Conservation (phyloP, 2,797 vertebrate genomes). For the Podarcis lilfordi region DNA sequence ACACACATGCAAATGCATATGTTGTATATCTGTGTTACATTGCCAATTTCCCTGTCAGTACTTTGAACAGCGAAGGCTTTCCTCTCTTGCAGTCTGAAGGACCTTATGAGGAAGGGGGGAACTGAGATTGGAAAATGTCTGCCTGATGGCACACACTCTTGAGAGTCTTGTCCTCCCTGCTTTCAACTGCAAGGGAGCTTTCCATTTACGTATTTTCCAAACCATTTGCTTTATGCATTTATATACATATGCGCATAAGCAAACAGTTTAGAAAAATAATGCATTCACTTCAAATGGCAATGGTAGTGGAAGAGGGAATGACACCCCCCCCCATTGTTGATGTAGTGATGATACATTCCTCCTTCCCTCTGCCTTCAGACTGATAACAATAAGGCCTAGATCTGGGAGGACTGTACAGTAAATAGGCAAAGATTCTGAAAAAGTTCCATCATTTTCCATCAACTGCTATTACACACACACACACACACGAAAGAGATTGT, state of each 20-base stretch:
- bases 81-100: not conserved
- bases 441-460: not conserved
- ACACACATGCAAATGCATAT: not conserved
- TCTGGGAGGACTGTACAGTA: not conserved
- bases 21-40: not conserved
- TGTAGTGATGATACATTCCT: not conserved
- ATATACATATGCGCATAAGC: not conserved
- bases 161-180: too few species aligned
- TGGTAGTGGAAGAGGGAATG: not conserved
- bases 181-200: not conserved
- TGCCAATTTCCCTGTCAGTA: not conserved
- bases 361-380: not conserved
- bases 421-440: not conserved
- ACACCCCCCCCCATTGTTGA: not conserved
- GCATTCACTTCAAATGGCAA: not conserved
- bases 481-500: too few species aligned
- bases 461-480: not conserved
- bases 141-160: not conserved
- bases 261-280: not conserved
- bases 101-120: not conserved
- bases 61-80: not conserved
- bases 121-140: not conserved
- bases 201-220: not conserved
- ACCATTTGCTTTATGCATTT: not conserved
- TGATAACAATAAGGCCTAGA: not conserved